Evolutionary conservation across 2,797 vertebrate genomes (phyloP).

Genomic region (Periophthalmus magnuspinnatus): DNA sequence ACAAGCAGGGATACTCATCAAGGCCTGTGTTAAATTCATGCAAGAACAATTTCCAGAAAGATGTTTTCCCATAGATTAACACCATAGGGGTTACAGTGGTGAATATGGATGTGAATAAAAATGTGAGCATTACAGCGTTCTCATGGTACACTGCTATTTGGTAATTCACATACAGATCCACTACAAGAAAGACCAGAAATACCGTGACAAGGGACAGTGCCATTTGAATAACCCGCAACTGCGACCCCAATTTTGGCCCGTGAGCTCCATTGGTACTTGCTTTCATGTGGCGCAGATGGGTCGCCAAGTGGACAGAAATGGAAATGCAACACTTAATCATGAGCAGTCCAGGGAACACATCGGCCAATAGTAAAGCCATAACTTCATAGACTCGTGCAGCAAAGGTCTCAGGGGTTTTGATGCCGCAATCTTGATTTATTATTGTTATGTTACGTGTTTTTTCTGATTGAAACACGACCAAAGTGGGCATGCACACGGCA

Average conservation of each 20-base stretch:
- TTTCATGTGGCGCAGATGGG: constrained; percentile 78
- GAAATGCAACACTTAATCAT: constrained; percentile 80
- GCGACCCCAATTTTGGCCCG: constrained; percentile 69
- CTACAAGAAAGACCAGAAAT: constrained; percentile 67
- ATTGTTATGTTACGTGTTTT: constrained; percentile 39
- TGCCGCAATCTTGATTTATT: constrained; percentile 48
- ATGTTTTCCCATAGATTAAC: constrained; percentile 77
- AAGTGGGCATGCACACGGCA: constrained; percentile 61
- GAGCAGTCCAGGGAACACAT: constrained; percentile 72
- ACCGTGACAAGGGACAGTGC: constrained; percentile 62
- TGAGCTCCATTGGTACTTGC: constrained; percentile 71
- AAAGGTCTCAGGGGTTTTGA: constrained; percentile 35
- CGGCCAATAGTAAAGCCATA: constrained; percentile 63
- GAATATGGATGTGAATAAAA: constrained; percentile 72
- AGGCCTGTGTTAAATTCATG: constrained; percentile 60
- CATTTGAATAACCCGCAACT: constrained; percentile 79
- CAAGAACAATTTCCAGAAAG: constrained; percentile 71
- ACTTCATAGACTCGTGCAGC: constrained; percentile 49
- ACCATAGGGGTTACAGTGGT: constrained; percentile 59
- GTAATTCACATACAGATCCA: constrained; percentile 73
- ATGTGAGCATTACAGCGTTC: constrained; percentile 52
- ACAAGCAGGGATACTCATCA: constrained; percentile 64
- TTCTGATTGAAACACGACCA: constrained; percentile 41
- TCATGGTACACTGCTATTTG: constrained; percentile 51
- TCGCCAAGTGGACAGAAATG: constrained; percentile 70